Conservation (phyloP, 2,113 vertebrate species). For the Oryzias melastigma region DNA sequence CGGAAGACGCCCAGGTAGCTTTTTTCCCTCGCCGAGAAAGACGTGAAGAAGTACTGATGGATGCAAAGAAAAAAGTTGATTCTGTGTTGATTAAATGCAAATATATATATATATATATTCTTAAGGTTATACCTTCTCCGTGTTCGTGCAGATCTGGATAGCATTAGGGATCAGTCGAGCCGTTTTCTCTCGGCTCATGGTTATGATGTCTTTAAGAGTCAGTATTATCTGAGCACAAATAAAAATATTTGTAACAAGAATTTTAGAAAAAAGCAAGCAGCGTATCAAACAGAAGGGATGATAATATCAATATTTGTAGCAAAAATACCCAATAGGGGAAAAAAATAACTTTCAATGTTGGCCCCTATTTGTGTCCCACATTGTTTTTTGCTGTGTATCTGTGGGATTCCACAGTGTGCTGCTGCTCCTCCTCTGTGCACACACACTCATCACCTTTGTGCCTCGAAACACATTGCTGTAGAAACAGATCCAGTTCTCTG, state of each 20-base stretch:
- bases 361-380: not conserved
- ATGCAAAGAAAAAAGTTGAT: not conserved
- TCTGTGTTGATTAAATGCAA: not conserved
- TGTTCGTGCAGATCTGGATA: constrained; percentile 85
- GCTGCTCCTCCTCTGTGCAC: not conserved
- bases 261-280: no score
- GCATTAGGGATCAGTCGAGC: constrained; percentile 92
- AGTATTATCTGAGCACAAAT: constrained; percentile 79
- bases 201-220: constrained; percentile 82
- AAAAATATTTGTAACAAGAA: no score
- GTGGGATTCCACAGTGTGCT: not conserved
- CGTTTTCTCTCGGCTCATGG: constrained; percentile 90
- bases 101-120: not conserved
- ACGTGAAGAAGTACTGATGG: constrained; percentile 89
- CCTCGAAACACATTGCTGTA: constrained; percentile 94
- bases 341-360: no score
- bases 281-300: no score
- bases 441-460: constrained; percentile 80
- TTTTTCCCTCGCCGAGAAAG: constrained; percentile 90
- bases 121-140: constrained; percentile 82
- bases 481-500: constrained; percentile 93
- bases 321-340: no score
- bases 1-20: constrained; percentile 88
- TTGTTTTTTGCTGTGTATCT: no score
- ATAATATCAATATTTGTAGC: no score